Conservation (phyloP, 1,140 invertebrate species). For the Antheraea pernyi region DNA sequence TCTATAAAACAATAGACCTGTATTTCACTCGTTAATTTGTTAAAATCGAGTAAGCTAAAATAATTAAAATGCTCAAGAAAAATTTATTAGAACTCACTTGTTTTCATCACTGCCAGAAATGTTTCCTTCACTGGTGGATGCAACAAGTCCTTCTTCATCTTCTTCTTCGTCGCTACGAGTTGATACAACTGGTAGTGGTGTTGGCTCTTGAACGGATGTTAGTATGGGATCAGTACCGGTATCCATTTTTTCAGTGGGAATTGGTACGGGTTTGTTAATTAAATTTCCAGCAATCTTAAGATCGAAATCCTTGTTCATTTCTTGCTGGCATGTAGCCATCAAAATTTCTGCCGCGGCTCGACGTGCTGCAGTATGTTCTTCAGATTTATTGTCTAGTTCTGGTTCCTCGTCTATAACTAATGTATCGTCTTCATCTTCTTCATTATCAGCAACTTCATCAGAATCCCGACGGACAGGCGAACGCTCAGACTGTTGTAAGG, state of each 20-base stretch:
- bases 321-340: slow-evolving; percentile 68
- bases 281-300: slow-evolving; percentile 75
- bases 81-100: slow-evolving; percentile 57
- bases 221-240: slow-evolving; percentile 35
- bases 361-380: slow-evolving; percentile 76
- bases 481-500: slow-evolving; percentile 62
- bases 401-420: slow-evolving; percentile 85
- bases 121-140: slow-evolving; percentile 87
- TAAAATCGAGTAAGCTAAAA: background rate
- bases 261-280: slow-evolving; percentile 79
- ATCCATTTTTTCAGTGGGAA: slow-evolving; percentile 89
- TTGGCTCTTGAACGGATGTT: slow-evolving; percentile 32
- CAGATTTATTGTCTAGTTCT: slow-evolving; percentile 52
- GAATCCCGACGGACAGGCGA: slow-evolving; percentile 75
- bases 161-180: slow-evolving; percentile 79
- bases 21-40: background rate
- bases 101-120: slow-evolving; percentile 91
- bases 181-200: slow-evolving; percentile 60
- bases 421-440: slow-evolving; percentile 83
- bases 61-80: no score
- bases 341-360: slow-evolving; percentile 79
- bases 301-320: slow-evolving; percentile 72
- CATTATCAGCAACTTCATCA: slow-evolving; percentile 82
- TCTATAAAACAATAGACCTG: background rate
- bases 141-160: slow-evolving; percentile 86